Evolutionary conservation across 1,140 invertebrate species (phyloP), one percentile per base, ranked within the genome.

Genomic region (Zaprionus davidi): DNA sequence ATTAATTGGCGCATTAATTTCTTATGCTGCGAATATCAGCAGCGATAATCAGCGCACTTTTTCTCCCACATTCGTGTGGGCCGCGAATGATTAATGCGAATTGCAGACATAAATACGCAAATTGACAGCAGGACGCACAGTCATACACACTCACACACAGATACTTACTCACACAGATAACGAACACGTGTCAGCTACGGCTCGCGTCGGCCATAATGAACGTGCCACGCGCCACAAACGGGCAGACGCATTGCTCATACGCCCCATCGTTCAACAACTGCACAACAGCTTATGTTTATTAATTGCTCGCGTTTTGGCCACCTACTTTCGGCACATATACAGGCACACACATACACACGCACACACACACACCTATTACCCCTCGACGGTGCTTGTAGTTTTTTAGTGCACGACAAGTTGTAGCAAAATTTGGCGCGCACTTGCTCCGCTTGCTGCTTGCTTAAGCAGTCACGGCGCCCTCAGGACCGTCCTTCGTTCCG

Each of bases 371-470:
- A 65, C 60, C 36, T 41, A 11, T 57, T 66, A 49, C 46, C 24
- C 41, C 24, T 57, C n/a, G 49, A 26, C 13, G 49, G 17, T 59
- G 3, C 26, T 31, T n/a, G 41, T 74, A 71, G 76, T 77, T 87
- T 71, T 57, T 51, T 70, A 51, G 41, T 66, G 49, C 28, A 68
- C 68, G 76, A 72, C 73, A 80, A 82, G 81, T 82, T 71, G 66
- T 66, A 58, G 64, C 57, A 24, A 73, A 60, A 73, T 86, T 79
- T 72, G 58, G 76, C 69, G 28, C 55, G 74, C 51, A 59, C 31
- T 51, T 58, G 64, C 34, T 24, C 28, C 12, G 44, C 24, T 68
- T 73, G 67, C 28, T n/a, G 44, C 31, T 68, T 59, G 57, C 24
- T 28, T 44, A 72, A 59, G 34, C 15, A 38, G 24, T 36, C 15